Base-by-base conservation (phyloP, 2,797 vertebrate species). In the Aldrovandia affinis region DNA sequence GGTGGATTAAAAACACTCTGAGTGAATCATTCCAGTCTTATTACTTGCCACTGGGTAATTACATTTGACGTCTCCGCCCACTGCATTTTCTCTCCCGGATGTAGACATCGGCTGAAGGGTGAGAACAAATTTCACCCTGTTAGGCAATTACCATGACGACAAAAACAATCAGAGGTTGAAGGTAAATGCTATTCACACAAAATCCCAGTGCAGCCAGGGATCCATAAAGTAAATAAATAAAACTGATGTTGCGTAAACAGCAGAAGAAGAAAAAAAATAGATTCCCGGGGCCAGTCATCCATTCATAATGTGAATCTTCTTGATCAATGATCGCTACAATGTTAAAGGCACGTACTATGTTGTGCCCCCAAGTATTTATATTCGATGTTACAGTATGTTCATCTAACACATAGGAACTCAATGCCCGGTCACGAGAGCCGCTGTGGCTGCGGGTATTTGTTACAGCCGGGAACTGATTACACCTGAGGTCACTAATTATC, bases 211-310 rank as follows among this genome's bases (percentile, higher is more conserved):
- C 42, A 50, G 42, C 39, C 39, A 50, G 44, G 47, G n/a, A 78
- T 39, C 75, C 75, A 78, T 47, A 47, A 78, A 44, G 22, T 22
- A 78, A 8, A 33, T 25, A 75, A 78, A 78, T 75, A 78, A 47
- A 78, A 12, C 42, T 22, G 75, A 4, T 44, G 42, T 8, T 1
- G 39, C 22, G 44, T 22, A 50, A 3, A 50, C 20, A 47, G 25
- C 10, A 39, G 18, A 44, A 75, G 63, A 8, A 25, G 39, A 47
- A 78, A 50, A 39, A 20, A n/a, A 47, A 65, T 25, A 28, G 18
- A 33, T 14, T 78, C 12, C 15, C 39, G 9, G 75, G 28, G 28
- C 9, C 30, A 33, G 28, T 65, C 8, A 10, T 78, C 25, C 39
- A 50, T 15, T 10, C 36, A 50, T n/a, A 47, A 50, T 8, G 44